Evolutionary conservation across 2,888 invertebrate species (phyloP).

Genomic region (Epinotia nisella): DNA sequence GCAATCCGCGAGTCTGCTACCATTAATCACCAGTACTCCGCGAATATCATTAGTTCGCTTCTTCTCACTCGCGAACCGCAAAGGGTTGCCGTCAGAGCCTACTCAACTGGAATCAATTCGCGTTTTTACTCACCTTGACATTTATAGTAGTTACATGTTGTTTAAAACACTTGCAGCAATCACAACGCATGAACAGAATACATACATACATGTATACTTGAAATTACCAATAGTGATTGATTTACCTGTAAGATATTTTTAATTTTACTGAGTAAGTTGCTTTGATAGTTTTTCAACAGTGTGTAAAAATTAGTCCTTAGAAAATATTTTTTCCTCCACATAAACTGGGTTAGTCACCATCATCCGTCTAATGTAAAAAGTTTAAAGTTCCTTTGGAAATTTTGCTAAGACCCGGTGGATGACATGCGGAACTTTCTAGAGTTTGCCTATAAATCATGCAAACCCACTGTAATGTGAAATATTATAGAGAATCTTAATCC

Average conservation of each 20-base stretch:
- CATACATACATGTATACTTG: not conserved
- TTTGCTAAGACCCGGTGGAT: constrained; percentile 74
- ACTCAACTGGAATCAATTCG: constrained; percentile 8
- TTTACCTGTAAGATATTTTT: too few species aligned
- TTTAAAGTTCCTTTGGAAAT: constrained; percentile 77
- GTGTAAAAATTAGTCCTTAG: not conserved
- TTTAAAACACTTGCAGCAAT: not conserved
- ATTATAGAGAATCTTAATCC: constrained; percentile 81
- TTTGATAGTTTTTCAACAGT: not conserved
- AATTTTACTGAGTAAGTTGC: not conserved
- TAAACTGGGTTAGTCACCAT: constrained; percentile 50
- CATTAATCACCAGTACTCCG: constrained; percentile 76
- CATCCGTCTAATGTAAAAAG: constrained; percentile 76
- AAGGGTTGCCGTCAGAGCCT: constrained; percentile 31
- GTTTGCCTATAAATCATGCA: constrained; percentile 81
- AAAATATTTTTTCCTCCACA: constrained; percentile 28
- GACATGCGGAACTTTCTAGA: constrained; percentile 79
- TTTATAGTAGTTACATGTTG: not conserved
- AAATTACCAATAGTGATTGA: not conserved
- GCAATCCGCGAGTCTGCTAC: constrained; percentile 73
- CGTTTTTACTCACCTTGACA: constrained; percentile 6
- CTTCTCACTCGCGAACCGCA: constrained; percentile 47
- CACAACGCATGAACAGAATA: not conserved
- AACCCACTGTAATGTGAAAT: constrained; percentile 76
- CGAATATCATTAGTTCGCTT: constrained; percentile 67